Conservation (phyloP, 2,888 invertebrate species). For the Dysmachus trigonus region DNA sequence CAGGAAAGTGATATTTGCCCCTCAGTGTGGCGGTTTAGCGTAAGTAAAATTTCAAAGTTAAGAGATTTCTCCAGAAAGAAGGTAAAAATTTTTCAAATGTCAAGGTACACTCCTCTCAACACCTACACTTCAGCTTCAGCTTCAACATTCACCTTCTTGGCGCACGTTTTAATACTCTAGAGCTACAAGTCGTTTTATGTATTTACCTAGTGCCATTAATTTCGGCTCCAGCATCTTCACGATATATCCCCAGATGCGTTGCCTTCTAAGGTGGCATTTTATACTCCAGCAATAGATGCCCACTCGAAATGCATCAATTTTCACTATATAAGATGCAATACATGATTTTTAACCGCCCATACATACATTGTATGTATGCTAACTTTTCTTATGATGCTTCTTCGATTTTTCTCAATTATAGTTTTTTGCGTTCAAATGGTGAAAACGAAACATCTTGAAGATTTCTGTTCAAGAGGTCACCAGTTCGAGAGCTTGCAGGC, state of each 20-base stretch:
- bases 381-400: background rate
- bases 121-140: background rate
- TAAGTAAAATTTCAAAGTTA: background rate
- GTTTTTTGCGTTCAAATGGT: background rate
- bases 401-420: background rate
- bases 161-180: background rate
- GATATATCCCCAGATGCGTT: background rate
- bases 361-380: no score
- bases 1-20: background rate
- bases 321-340: background rate
- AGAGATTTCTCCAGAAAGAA: background rate
- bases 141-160: background rate
- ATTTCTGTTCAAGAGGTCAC: slow-evolving; percentile 12
- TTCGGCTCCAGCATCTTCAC: background rate
- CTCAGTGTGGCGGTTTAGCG: background rate
- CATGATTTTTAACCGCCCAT: background rate
- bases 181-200: background rate
- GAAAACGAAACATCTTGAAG: background rate
- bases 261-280: background rate
- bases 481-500: background rate
- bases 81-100: background rate
- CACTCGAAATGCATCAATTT: background rate
- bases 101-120: background rate
- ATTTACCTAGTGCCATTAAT: background rate
- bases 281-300: background rate